These are phyloP conservation scores for Acarapis woodi DNA, from an alignment of 1,140 invertebrate species.

Conservation along the genomic window DNA sequence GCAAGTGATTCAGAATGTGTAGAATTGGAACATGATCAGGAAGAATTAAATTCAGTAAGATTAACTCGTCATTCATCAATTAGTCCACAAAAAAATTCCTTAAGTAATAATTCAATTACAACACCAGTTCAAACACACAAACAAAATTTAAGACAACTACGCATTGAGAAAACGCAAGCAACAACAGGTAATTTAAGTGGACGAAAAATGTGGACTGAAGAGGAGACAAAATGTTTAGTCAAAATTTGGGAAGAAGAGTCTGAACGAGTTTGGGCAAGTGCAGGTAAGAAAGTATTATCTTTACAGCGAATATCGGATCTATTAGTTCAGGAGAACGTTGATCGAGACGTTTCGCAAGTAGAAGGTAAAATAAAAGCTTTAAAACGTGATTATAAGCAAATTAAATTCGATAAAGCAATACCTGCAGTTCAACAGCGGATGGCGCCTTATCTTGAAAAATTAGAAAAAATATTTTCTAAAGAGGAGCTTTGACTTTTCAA, in stretches of 20 bases:
- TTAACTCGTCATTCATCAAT: too few species aligned
- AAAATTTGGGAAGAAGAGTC: slow-evolving; percentile 3
- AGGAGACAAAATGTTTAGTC: neutral
- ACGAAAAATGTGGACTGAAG: slow-evolving; percentile 4
- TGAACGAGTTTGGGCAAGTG: neutral
- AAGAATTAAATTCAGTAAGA: too few species aligned
- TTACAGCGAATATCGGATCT: slow-evolving; percentile 1
- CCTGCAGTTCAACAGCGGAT: slow-evolving; percentile 1
- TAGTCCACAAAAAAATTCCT: too few species aligned
- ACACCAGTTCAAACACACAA: neutral
- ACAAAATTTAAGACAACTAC: slow-evolving; percentile 1
- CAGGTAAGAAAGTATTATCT: neutral
- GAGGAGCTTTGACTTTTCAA: neutral
- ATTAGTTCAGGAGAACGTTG: neutral
- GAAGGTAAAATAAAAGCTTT: slow-evolving; percentile 4
- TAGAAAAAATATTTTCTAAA: neutral
- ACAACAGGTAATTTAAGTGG: neutral
- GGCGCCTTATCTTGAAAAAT: slow-evolving; percentile 3
- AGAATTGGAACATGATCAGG: neutral
- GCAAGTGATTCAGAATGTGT: too few species aligned
- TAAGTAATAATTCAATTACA: too few species aligned
- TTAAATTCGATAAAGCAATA: neutral
- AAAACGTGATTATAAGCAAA: slow-evolving; percentile 1
- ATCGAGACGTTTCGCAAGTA: slow-evolving; percentile 2
- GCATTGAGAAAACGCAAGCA: slow-evolving; percentile 1